Conservation (phyloP, 2,797 vertebrate species). For the Pangasius macronema region DNA sequence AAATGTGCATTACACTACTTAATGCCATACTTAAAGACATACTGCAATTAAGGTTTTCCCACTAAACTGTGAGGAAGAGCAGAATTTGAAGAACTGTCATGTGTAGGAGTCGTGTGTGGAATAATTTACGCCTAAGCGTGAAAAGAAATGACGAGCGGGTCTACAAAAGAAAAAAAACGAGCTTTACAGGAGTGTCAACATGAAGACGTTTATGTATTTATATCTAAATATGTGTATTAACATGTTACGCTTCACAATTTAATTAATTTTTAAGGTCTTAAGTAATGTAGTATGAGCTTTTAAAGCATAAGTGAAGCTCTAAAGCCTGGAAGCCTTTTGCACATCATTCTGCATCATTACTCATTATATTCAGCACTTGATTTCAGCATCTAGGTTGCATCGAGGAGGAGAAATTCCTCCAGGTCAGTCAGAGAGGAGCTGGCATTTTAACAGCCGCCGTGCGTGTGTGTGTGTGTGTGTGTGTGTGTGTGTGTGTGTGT, state of each 20-base stretch:
- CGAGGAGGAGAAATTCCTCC: background rate
- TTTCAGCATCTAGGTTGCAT: background rate
- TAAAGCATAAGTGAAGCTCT: background rate
- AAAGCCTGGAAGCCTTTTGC: background rate
- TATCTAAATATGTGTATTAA: background rate
- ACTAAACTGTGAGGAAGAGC: background rate
- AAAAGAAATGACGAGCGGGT: background rate
- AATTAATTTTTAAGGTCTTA: background rate
- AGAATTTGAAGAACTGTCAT: conserved; percentile 5
- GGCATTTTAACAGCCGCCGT: background rate
- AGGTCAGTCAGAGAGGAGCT: background rate
- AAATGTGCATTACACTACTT: background rate
- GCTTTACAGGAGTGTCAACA: background rate
- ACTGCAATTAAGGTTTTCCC: background rate
- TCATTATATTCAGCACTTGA: background rate
- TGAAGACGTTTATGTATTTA: background rate
- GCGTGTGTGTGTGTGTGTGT: background rate
- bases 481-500: conserved; percentile 11
- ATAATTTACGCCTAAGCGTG: conserved; percentile 13
- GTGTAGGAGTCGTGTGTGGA: background rate
- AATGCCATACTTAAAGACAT: background rate
- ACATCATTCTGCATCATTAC: background rate
- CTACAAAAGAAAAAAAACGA: background rate
- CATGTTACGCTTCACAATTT: background rate
- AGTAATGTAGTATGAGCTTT: background rate